phyloP scores from a whole-genome alignment of 2,113 vertebrate genomes.

The Tychaedon coryphoeus region DNA sequence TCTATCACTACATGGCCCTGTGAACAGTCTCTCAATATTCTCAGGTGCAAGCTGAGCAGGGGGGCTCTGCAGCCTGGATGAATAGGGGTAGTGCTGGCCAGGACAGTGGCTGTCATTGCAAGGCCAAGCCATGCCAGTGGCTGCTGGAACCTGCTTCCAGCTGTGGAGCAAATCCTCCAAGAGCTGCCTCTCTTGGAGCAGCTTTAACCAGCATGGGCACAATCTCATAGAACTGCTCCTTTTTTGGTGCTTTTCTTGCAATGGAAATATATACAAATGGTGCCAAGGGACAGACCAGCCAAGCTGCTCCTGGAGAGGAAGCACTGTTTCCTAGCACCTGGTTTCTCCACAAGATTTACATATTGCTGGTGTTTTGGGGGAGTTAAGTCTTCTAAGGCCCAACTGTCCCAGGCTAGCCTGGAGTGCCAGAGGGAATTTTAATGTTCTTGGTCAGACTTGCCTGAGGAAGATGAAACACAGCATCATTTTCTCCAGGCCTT shows the following conservation, averaged over 20 bases:
- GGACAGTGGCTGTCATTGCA: neutral
- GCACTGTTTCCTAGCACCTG: accelerated
- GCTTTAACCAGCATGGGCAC: neutral
- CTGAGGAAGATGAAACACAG: neutral
- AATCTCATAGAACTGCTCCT: accelerated
- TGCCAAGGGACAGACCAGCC: neutral
- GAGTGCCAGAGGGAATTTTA: neutral
- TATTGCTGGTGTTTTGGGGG: neutral
- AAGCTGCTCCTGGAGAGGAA: neutral
- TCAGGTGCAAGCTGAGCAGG: accelerated
- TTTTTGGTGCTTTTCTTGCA: neutral
- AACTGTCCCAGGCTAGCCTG: neutral
- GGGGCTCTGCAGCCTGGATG: neutral
- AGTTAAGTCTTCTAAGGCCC: neutral
- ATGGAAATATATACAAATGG: neutral
- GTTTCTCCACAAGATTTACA: neutral
- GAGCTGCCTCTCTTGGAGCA: neutral
- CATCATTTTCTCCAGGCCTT: neutral
- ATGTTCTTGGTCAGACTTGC: neutral
- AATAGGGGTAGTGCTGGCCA: accelerated
- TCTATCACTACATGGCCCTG: neutral
- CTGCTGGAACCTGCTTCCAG: neutral
- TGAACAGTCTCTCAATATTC: neutral
- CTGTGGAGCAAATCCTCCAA: neutral
- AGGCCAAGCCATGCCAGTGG: neutral